Base-by-base conservation (phyloP, 2,113 vertebrate genomes). In the Erinaceus europaeus region DNA sequence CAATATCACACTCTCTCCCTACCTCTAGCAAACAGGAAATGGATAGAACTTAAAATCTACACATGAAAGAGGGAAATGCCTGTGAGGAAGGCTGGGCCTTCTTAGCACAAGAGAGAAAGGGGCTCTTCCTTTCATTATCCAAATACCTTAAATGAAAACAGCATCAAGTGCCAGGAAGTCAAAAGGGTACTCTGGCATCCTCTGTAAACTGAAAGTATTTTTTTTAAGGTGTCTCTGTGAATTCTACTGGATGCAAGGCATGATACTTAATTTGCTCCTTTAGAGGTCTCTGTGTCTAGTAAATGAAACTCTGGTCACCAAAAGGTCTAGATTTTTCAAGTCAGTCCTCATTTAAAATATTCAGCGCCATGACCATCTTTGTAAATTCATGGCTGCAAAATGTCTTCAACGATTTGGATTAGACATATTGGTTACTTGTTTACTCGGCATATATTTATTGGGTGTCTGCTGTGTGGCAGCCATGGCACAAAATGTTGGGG, bases 81-180 rank as follows among this genome's bases (percentile, higher is more conserved):
- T 79, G 3, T 59, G 59, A 85, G 61, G 91, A 85, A 78, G 40
- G 1, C 40, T 61, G 4, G 38, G 17, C 32, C 38, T 76, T 74
- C 20, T 34, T 9, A 71, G 53, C 29, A 88, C 77, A 32, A 86
- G 15, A 8, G 9, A 88, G 52, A 89, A 86, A 42, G 48, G 11
- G 62, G 29, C 14, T 88, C 46, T 75, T 74, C 25, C 15, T 79
- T 42, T 93, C 68, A 67, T 57, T 73, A 44, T 57, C n/a, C 67
- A 69, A 82, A 81, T 89, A 81, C 81, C 80, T 77, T 88, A 91
- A 90, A 73, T 86, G 29, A 61, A 69, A 79, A 67, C 21, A 93
- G 20, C 17, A 88, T 57, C 83, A 88, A 85, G 82, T 90, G 29
- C 71, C 67, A 78, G 53, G 15, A 9, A 67, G 18, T 27, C 44